A percentile compares a stretch with the other conserved stretches of the same genome.
These are phyloP conservation scores for Lanius ludovicianus DNA, from an alignment of 2,113 vertebrate genomes.

Conservation along the genomic window DNA sequence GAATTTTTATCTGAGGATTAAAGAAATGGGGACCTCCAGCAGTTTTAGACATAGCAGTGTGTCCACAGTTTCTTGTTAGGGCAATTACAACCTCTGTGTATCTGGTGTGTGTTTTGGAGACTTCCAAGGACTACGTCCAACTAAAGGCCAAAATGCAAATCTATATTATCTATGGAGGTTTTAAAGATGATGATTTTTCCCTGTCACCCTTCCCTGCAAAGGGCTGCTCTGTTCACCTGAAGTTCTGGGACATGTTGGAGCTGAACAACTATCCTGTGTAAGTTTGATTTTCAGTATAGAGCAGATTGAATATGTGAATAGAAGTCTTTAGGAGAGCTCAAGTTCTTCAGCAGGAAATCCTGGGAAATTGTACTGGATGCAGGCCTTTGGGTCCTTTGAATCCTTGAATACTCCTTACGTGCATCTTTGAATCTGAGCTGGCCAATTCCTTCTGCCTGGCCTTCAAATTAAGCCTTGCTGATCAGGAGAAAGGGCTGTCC, in stretches of 20 bases:
- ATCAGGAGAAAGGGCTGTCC: not conserved
- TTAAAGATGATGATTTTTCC: not conserved
- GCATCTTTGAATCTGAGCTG: not conserved
- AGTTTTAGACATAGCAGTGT: not conserved
- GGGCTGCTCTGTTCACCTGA: not conserved
- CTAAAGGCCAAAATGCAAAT: not conserved
- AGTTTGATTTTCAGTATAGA: not conserved
- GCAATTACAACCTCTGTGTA: accelerated
- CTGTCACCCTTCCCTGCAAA: not conserved
- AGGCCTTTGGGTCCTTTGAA: not conserved
- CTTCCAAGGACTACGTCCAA: not conserved
- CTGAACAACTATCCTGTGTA: not conserved
- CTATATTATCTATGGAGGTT: not conserved
- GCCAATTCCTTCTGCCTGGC: not conserved
- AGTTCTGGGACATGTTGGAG: not conserved
- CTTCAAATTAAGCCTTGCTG: not conserved
- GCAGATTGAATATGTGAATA: not conserved
- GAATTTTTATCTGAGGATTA: not conserved
- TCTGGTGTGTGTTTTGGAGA: not conserved
- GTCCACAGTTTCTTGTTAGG: not conserved
- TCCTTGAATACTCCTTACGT: not conserved
- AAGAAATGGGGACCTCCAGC: not conserved
- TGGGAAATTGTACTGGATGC: not conserved
- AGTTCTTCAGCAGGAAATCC: not conserved
- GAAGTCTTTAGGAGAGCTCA: not conserved